A percentile compares a stretch with the other conserved stretches of the same genome.
These are phyloP conservation scores for Eulemur rubriventer DNA, from an alignment of 2,797 vertebrate species.

Conservation along the genomic window DNA sequence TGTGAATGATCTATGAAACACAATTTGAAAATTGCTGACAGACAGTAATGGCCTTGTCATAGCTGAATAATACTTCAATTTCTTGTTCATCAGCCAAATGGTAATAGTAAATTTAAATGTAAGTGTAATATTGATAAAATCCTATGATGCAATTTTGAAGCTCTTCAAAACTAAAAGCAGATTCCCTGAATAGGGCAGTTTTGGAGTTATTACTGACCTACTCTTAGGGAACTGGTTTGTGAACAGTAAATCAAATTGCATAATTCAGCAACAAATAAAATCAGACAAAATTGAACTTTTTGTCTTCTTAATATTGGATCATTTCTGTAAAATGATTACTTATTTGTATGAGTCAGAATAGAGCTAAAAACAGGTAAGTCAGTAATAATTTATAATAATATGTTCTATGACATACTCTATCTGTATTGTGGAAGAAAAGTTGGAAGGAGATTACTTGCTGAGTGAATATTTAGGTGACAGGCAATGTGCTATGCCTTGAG, in stretches of 20 bases:
- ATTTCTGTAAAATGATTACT: conserved; percentile 20
- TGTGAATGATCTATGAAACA: background rate
- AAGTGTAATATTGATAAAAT: conserved; percentile 16
- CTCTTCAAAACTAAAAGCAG: conserved; percentile 8
- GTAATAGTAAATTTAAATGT: conserved; percentile 21
- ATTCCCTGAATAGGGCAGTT: background rate
- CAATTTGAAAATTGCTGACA: conserved; percentile 28
- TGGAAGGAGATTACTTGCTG: background rate
- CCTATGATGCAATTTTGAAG: conserved; percentile 23
- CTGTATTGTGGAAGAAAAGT: background rate
- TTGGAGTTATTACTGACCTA: background rate
- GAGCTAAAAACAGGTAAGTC: background rate
- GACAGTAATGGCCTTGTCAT: background rate
- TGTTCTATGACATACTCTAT: background rate
- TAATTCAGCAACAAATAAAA: conserved; percentile 31
- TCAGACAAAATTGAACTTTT: background rate
- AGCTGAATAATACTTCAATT: background rate
- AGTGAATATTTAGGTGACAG: background rate
- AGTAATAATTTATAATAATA: background rate
- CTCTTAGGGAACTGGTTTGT: background rate
- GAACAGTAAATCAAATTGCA: background rate
- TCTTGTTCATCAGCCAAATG: background rate
- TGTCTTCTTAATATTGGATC: background rate
- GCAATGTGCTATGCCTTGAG: background rate
- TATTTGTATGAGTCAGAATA: background rate